Base-by-base conservation (phyloP, 2,113 vertebrate species). In the Labrus mixtus region DNA sequence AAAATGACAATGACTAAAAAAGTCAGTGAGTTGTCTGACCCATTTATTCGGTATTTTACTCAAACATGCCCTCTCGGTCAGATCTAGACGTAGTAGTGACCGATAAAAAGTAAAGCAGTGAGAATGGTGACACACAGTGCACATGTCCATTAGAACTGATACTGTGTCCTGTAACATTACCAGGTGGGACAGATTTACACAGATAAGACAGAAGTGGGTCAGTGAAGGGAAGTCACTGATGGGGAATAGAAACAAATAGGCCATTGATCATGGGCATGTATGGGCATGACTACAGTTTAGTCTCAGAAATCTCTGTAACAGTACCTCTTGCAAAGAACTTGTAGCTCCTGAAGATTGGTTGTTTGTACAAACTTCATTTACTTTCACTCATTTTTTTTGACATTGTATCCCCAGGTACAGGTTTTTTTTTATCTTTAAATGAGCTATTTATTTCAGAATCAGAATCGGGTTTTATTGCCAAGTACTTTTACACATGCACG, bases 71-170 rank as follows among this genome's bases (percentile, higher is more conserved):
- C 22, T 33, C 60, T 68, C 71, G 73, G 45, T 48, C 64, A 74
- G 54, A 11, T 23, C 68, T 23, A 70, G 58, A 36, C 0, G 1
- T 55, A n/a, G n/a, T 59, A 12, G 29, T 33, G 29, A 33, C 4
- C 48, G 71, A 43, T 51, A 39, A 69, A 69, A 69, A 41, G 46
- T 43, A 2, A 51, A 60, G 25, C 45, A 22, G 9, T 91, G 91
- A 77, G 90, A 93, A 92, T 56, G 48, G 46, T 81, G 77, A 68
- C 11, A 8, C 58, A 51, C 16, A 37, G 41, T 23, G 64, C 88
- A 89, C 60, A 67, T 89, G 92, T 60, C 8, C 20, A 2, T 60
- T 9, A 1, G 3, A n/a, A 11, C 69, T 87, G 90, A 92, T 92
- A 87, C 6, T 43, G 60, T 88, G 89, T 87, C 60, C 67, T 85